phyloP scores from a whole-genome alignment of 1,140 invertebrate genomes.

The Hyposmocoma kahamanoa region DNA sequence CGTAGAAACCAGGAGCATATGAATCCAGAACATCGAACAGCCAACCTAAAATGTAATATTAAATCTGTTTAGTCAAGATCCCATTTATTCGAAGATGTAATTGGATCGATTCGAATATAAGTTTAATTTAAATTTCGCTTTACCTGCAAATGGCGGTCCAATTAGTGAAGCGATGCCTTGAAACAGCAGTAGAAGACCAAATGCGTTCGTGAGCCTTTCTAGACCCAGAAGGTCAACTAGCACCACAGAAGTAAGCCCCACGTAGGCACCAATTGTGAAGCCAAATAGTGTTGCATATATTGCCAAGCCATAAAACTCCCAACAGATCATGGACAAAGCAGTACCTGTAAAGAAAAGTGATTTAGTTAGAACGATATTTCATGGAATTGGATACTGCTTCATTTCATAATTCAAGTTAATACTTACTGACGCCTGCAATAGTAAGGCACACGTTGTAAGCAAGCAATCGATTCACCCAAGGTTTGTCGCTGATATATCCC shows the following conservation, averaged over 20 bases:
- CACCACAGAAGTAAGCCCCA: constrained; percentile 93
- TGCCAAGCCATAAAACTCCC: constrained; percentile 79
- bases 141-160: constrained; percentile 92
- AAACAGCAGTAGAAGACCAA: constrained; percentile 92
- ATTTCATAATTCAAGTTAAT: too few species aligned
- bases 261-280: constrained; percentile 93
- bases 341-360: constrained; percentile 79
- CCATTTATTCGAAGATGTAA: too few species aligned
- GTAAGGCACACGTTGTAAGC: constrained; percentile 93
- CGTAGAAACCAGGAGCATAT: constrained; percentile 88
- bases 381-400: too few species aligned
- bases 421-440: constrained; percentile 87
- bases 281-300: constrained; percentile 90
- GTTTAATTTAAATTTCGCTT: constrained; percentile 12
- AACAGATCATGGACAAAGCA: constrained; percentile 82
- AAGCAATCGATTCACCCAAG: constrained; percentile 89
- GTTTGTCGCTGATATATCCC: constrained; percentile 90
- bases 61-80: too few species aligned
- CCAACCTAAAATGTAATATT: constrained; percentile 83
- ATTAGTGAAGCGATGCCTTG: constrained; percentile 93
- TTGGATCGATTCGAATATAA: constrained; percentile 10
- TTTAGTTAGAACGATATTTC: too few species aligned
- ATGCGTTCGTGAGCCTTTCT: constrained; percentile 92
- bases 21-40: constrained; percentile 85
- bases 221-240: constrained; percentile 90